Conservation (phyloP, 2,113 vertebrate genomes). For the Sylvietta virens region DNA sequence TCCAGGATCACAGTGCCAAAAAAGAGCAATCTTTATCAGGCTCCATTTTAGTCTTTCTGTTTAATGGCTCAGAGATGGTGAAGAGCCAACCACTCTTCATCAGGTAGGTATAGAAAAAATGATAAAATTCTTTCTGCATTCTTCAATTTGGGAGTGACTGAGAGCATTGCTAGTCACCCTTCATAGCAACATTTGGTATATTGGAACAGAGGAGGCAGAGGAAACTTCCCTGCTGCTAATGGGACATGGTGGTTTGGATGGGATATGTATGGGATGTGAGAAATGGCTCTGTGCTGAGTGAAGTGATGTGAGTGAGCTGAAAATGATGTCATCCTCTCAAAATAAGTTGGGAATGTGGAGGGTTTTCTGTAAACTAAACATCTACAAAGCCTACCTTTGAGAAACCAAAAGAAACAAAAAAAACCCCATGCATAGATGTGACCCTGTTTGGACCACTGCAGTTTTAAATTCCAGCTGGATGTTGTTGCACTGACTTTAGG, state of each 20-base stretch:
- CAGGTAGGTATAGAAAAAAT: neutral
- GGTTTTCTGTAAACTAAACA: neutral
- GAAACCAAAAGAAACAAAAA: neutral
- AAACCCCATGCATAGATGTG: rapidly evolving
- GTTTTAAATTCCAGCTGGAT: neutral
- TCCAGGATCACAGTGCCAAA: neutral
- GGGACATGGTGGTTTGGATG: neutral
- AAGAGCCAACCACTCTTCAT: neutral
- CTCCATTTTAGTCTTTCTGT: neutral
- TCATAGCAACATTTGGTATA: neutral
- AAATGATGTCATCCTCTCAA: neutral
- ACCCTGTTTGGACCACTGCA: neutral
- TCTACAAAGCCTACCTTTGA: neutral
- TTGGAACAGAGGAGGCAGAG: neutral
- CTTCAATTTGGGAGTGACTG: neutral
- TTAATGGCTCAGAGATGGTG: neutral
- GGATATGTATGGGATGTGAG: neutral
- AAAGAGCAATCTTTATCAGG: neutral
- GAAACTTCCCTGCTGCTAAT: neutral
- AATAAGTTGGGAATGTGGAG: neutral
- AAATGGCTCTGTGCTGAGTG: neutral
- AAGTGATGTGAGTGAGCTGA: neutral
- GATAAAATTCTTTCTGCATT: neutral
- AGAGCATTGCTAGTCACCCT: neutral
- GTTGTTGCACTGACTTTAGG: neutral